These are phyloP conservation scores for Calameuta filiformis DNA, from an alignment of 2,888 invertebrate species.

Conservation along the genomic window DNA sequence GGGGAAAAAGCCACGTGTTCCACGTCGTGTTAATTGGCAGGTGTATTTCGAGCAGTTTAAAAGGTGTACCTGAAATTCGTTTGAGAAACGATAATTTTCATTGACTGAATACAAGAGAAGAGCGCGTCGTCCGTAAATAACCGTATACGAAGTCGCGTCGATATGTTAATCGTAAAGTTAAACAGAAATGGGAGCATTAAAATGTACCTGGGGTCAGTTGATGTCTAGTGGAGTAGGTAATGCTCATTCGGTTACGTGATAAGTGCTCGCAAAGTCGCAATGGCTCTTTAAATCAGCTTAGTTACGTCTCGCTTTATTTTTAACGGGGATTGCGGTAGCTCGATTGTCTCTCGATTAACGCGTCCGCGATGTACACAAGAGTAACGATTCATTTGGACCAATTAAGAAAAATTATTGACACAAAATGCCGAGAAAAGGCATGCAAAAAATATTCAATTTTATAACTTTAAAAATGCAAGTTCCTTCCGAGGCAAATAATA, in stretches of 20 bases:
- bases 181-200: constrained; percentile 57
- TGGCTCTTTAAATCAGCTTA: constrained; percentile 48
- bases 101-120: constrained; percentile 19
- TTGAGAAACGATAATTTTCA: constrained; percentile 32
- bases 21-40: constrained; percentile 17
- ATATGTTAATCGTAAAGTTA: constrained; percentile 59
- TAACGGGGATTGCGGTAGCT: constrained; percentile 8
- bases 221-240: constrained; percentile 38
- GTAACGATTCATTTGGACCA: no score
- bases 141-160: constrained; percentile 50
- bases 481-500: no score
- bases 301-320: constrained; percentile 33
- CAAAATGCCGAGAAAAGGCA: no score
- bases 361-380: no score
- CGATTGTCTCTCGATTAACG: no score
- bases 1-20: no score
- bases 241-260: constrained; percentile 49
- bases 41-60: constrained; percentile 29
- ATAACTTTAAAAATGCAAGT: no score
- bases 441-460: no score
- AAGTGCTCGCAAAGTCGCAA: constrained; percentile 45
- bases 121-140: constrained; percentile 23
- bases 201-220: constrained; percentile 39
- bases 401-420: no score
- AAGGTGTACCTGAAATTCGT: constrained; percentile 20